These are phyloP conservation scores for Drosophila simulans DNA, from an alignment of 1,140 invertebrate species.

Conservation along the genomic window DNA sequence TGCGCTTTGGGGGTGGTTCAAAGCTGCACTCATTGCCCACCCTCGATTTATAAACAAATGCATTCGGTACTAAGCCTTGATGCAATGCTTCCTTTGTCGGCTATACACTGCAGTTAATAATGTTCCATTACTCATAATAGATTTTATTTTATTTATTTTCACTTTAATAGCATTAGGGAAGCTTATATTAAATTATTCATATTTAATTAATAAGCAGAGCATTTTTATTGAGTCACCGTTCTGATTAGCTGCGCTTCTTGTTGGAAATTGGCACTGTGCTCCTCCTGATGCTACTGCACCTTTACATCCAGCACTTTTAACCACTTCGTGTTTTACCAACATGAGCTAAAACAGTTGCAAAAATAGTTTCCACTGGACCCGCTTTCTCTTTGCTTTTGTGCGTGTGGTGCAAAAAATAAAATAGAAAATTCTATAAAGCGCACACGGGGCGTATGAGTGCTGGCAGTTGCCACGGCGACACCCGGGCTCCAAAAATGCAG, in stretches of 20 bases:
- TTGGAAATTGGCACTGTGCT: conserved; percentile 53
- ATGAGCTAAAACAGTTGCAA: conserved; percentile 45
- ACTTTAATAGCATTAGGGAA: not conserved
- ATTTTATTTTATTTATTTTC: not conserved
- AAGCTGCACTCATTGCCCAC: conserved; percentile 2
- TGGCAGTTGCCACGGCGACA: conserved; percentile 41
- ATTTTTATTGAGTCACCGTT: not conserved
- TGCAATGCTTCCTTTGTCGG: conserved; percentile 8
- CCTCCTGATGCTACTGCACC: conserved; percentile 18
- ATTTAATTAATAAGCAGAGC: no score
- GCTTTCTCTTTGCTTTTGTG: conserved; percentile 6
- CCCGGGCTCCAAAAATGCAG: conserved; percentile 25
- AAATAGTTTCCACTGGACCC: conserved; percentile 38
- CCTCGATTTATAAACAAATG: conserved; percentile 6
- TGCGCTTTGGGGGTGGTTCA: conserved; percentile 5
- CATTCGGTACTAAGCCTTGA: conserved; percentile 18
- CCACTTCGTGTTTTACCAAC: conserved; percentile 19
- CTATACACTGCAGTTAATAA: conserved; percentile 1
- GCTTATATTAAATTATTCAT: no score
- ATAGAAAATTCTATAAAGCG: conserved; percentile 59
- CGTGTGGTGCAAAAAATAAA: conserved; percentile 34
- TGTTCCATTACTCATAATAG: not conserved
- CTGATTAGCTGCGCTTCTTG: conserved; percentile 17
- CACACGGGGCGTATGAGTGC: conserved; percentile 48
- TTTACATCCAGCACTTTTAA: not conserved